Evolutionary conservation across 2,113 vertebrate species (phyloP), one percentile per base, ranked within the genome.

Genomic region (Prinia subflava): DNA sequence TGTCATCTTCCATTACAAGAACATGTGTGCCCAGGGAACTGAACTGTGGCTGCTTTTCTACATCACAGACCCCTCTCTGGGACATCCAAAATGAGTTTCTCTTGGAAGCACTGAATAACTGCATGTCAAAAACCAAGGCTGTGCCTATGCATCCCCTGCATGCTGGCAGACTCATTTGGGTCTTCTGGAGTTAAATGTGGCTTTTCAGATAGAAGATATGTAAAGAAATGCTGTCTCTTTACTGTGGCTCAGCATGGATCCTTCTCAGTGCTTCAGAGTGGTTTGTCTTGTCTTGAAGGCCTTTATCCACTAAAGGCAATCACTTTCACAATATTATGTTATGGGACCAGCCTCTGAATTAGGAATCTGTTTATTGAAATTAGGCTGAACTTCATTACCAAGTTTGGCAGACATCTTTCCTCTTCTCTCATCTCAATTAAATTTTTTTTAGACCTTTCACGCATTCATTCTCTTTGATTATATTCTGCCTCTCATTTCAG

Each of bases 141-240:
- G 19, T 57, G 22, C 9, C 2, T 2, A 10, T 42, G 57, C 17
- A 63, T 57, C 10, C 13, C 17, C n/a, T 71, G 23, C 19, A 77
- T 0, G 1, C 6, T 41, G 7, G 23, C 30, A 82, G 44, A 68
- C 13, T 68, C 17, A 12, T 2, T 7, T 19, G 25, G 14, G 18
- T 53, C 6, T 89, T 71, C 33, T n/a, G 47, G 59, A 56, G 39
- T 23, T 46, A 25, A 62, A 28, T 55, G 35, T 46, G 37, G 21
- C 16, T 25, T 95, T 90, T 81, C 65, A 69, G 10, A 28, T 7
- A 15, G 7, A 39, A 64, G 24, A 31, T 39, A 13, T 5, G 15
- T 47, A 37, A 74, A 80, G 5, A 69, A 92, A 69, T 35, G 39
- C 18, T 42, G 20, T 33, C 14, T 11, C 9, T 82, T 88, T 80